Base-by-base conservation (phyloP, 2,113 vertebrate species). In the Myrmecophaga tridactyla region DNA sequence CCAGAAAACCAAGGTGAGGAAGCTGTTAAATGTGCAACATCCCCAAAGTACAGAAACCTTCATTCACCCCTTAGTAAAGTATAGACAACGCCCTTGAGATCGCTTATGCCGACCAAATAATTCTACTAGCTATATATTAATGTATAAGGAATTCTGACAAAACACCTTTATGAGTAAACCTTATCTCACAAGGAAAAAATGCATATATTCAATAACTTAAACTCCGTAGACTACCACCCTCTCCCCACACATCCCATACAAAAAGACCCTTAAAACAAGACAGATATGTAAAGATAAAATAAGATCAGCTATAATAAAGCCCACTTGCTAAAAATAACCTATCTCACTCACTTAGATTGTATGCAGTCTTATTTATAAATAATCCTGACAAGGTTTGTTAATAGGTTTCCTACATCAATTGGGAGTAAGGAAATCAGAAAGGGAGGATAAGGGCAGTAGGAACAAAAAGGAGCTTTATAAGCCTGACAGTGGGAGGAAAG, bases 41-140 rank as follows among this genome's bases (percentile, higher is more conserved):
- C 84, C 81, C 77, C 60, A 91, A 88, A 63, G 43, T 85, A 76
- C 6, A 51, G 10, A 96, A 85, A n/a, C 62, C 46, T 92, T 93
- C 73, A 69, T n/a, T 86, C 75, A 77, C 39, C 62, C 89, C 39
- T 75, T 0, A 92, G 75, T 46, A 87, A 90, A 96, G 63, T n/a
- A 63, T 21, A 93, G 21, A 60, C 21, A 31, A n/a, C n/a, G n/a
- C 63, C 48, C 58, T 62, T 92, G 53, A 81, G 34, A 80, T 1
- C 41, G 46, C 25, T 60, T 70, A 34, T 46, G 11, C 11, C 85
- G 36, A 89, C 14, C 39, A 46, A 92, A 86, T 1, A 94, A 81
- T 62, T 76, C 60, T 77, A 86, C 15, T 65, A 77, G 78, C 34
- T 72, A 39, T 51, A 56, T 58, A 62, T 25, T 67, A 78, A 67